Base-by-base conservation (phyloP, 2,797 vertebrate genomes). In the Chloroceryle inda region DNA sequence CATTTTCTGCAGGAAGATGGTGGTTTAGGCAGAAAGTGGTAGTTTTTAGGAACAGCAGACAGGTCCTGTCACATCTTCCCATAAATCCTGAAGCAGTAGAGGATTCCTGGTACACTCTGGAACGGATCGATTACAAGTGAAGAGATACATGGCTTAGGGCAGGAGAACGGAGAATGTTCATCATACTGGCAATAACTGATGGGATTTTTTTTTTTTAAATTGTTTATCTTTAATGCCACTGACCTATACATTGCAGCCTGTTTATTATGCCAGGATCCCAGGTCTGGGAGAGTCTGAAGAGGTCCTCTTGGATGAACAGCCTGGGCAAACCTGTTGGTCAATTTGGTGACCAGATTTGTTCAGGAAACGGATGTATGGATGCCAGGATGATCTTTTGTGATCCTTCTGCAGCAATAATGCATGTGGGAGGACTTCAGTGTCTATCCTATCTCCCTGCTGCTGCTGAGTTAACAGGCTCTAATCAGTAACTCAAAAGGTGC, bases 241-340 rank as follows among this genome's bases (percentile, higher is more conserved):
- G 76, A 96, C 92, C 94, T 97, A 94, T 85, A 53, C 59, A 53
- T 1, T 94, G 96, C 33, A 98, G 90, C 47, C 82, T 96, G 75
- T 92, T 79, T 40, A 35, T 59, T 68, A 87, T 19, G 23, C 47
- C 73, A 68, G 88, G 89, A 62, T 97, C 50, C 90, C 96, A 95
- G 29, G 77, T 96, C 67, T 17, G 14, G 52, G 97, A 90, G 33
- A 98, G 92, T 63, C 90, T 95, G 26, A 95, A 88, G 73, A 98
- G 97, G 35, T 97, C 52, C 87, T 96, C 92, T 97, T 97, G 83
- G 95, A 96, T 2, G 85, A 97, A 94, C 81, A 96, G 24, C 97
- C 97, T 59, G 95, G 96, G 55, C 93, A 97, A 87, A 97, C 97
- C 66, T 95, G 89, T 76, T 77, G 40, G 42, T 92, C 80, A 47